phyloP scores from a whole-genome alignment of 2,113 vertebrate genomes.

The Muntiacus muntjak region DNA sequence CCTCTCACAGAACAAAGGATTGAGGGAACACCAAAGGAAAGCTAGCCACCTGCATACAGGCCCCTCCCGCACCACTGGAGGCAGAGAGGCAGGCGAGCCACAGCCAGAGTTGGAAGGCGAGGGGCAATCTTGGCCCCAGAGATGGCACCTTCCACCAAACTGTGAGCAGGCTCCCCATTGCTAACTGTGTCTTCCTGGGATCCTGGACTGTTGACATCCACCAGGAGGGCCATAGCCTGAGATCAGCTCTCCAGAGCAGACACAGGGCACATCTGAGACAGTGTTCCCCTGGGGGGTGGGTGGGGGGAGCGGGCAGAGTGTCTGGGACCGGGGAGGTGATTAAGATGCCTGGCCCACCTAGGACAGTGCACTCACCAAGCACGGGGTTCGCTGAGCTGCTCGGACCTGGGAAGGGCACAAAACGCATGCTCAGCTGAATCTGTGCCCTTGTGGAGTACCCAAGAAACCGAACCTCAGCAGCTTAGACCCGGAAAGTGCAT shows the following conservation, averaged over 20 bases:
- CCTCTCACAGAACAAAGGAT: neutral
- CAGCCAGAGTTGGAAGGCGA: neutral
- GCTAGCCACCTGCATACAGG: neutral
- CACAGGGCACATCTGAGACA: fast-evolving
- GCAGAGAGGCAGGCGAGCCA: neutral
- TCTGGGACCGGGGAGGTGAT: neutral
- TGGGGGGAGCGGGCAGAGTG: fast-evolving
- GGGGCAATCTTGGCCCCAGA: neutral
- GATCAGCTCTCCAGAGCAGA: neutral
- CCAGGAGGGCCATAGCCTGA: neutral
- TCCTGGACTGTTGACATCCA: neutral
- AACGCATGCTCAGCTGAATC: fast-evolving
- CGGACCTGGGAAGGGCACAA: neutral
- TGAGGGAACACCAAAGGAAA: neutral
- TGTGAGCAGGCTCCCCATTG: neutral
- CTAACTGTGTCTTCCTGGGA: neutral
- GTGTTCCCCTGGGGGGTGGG: neutral
- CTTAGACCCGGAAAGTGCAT: neutral
- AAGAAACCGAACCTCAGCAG: neutral
- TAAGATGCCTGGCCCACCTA: neutral
- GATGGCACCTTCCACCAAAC: neutral
- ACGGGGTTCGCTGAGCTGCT: neutral
- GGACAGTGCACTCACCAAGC: neutral
- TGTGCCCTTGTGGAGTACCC: neutral
- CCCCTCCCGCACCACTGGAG: neutral